phyloP scores from a whole-genome alignment of 2,797 vertebrate genomes.

The Eulemur mongoz region DNA sequence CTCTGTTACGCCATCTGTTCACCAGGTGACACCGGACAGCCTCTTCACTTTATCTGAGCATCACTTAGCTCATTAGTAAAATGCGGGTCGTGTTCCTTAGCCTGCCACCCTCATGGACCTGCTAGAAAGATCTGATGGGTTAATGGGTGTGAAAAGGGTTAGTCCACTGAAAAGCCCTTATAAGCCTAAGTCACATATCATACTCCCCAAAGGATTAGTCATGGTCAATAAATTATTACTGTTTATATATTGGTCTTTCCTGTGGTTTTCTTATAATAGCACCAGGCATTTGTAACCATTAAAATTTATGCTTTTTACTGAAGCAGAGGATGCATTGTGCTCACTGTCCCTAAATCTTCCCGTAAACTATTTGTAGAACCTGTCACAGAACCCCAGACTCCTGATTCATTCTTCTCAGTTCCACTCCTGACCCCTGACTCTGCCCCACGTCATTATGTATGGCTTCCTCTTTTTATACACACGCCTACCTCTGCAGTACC shows the following conservation, averaged over 20 bases:
- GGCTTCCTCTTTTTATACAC: neutral
- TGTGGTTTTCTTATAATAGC: conserved; percentile 62
- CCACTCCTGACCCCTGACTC: neutral
- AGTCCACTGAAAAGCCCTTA: neutral
- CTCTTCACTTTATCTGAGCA: neutral
- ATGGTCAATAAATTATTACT: conserved; percentile 62
- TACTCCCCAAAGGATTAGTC: conserved; percentile 27
- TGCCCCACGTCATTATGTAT: rapidly evolving
- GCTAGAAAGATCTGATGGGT: neutral
- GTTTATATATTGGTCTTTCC: conserved; percentile 54
- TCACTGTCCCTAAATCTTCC: neutral
- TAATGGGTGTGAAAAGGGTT: neutral
- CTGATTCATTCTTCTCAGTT: neutral
- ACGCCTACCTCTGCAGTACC: neutral
- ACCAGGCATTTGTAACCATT: conserved; percentile 35
- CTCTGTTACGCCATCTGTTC: neutral
- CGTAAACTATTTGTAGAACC: neutral
- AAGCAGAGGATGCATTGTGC: conserved; percentile 12
- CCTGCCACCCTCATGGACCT: neutral
- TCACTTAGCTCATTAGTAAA: neutral
- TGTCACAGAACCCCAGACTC: neutral
- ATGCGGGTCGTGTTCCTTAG: neutral
- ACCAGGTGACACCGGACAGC: neutral
- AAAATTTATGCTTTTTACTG: conserved; percentile 44
- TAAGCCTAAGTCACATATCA: neutral